Conservation (phyloP, 2,888 invertebrate genomes). For the Exocentrus adspersus region DNA sequence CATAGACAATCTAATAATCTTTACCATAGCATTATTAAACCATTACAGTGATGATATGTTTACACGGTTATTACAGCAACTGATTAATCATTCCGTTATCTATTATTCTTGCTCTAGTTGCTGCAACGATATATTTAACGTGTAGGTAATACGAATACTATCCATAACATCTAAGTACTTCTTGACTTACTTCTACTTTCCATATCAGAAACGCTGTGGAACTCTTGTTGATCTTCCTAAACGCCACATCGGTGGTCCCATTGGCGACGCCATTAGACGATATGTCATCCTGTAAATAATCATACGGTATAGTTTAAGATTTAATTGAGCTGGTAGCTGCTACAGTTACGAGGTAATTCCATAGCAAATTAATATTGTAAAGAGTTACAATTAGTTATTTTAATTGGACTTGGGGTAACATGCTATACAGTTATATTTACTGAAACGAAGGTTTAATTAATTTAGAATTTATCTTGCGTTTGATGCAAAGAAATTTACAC, state of each 20-base stretch:
- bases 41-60: too few species aligned
- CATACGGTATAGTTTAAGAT: background rate
- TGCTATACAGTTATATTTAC: background rate
- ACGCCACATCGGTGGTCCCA: slow-evolving; percentile 72
- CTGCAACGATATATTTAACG: slow-evolving; percentile 4
- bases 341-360: too few species aligned
- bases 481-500: background rate
- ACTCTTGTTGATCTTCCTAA: slow-evolving; percentile 81
- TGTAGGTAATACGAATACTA: too few species aligned
- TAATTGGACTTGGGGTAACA: background rate
- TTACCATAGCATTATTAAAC: too few species aligned
- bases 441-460: background rate
- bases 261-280: slow-evolving; percentile 63
- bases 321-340: too few species aligned
- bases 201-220: slow-evolving; percentile 86
- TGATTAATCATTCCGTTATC: background rate
- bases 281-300: slow-evolving; percentile 60
- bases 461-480: background rate
- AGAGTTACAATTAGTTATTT: background rate
- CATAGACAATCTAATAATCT: too few species aligned
- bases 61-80: too few species aligned
- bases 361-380: background rate
- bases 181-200: slow-evolving; percentile 83
- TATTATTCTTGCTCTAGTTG: background rate
- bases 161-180: too few species aligned